These are phyloP conservation scores for Alethe diademata DNA, from an alignment of 2,113 vertebrate genomes.

Conservation along the genomic window DNA sequence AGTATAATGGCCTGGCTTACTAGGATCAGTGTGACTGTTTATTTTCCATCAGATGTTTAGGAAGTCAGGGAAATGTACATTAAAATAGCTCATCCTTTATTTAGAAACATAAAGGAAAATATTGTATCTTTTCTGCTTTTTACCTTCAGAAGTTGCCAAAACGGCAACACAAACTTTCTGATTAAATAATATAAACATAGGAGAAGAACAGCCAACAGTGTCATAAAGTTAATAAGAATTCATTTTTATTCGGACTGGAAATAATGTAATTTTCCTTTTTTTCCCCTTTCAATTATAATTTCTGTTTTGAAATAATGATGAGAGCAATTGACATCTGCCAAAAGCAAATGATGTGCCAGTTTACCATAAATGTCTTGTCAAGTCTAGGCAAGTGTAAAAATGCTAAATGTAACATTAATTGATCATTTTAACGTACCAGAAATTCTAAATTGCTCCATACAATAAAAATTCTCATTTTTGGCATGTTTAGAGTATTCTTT, in stretches of 20 bases:
- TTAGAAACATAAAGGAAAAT: background rate
- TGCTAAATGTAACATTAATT: background rate
- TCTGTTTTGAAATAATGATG: constrained; percentile 1
- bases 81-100: background rate
- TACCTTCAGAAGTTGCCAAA: background rate
- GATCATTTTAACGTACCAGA: background rate
- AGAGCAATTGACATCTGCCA: background rate
- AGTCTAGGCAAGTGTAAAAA: background rate
- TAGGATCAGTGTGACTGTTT: background rate
- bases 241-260: background rate
- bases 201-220: background rate
- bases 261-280: background rate
- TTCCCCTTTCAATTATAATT: background rate
- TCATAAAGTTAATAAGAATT: background rate
- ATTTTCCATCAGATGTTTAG: background rate
- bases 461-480: background rate
- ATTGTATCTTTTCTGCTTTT: background rate
- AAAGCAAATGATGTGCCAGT: background rate
- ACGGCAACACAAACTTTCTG: background rate
- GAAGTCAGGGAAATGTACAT: background rate
- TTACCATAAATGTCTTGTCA: background rate
- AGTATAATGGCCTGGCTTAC: background rate
- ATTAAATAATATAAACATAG: background rate
- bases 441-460: background rate
- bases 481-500: background rate